Base-by-base conservation (phyloP, 2,888 invertebrate species). In the Dascillus cervinus region DNA sequence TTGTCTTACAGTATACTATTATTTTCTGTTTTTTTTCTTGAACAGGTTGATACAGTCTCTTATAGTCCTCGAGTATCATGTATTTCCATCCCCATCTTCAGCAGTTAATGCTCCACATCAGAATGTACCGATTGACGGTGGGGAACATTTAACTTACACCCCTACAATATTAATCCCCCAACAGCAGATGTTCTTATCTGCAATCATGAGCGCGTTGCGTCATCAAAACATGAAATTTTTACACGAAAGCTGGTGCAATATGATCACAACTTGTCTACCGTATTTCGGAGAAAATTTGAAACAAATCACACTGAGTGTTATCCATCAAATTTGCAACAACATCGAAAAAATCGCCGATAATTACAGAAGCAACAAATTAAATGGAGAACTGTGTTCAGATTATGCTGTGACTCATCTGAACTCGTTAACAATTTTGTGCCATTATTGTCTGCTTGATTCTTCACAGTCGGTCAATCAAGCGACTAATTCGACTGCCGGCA, bases 191-290 rank as follows among this genome's bases (percentile, higher is more conserved):
- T 88, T 91, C 57, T 65, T 88, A 14, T 77, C 83, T 11, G 82
- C 86, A 13, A 75, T 88, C 27, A 67, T 86, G 46, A 81, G 78
- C 50, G 86, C 88, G 3, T 64, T 89, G 32, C 79, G 83, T 52
- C 60, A 81, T 60, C 74, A 76, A 34, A 77, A 78, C 37, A 70
- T 80, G 63, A 71, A 79, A 25, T 78, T 81, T 52, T 61, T 86
- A 42, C 90, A 90, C 59, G 79, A 80, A 41, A 82, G 84, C 52
- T 90, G 89, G 88, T 75, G 88, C 15, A 77, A 82, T 39, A 71
- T 89, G 60, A 77, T 89, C 4, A 83, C 85, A 1, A 78, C 82
- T 12, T 79, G 86, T 30, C 65, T 90, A 20, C 89, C 87, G 5
- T 88, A 82, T 59, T 78, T 88, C 59, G 81, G 79, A 21, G 75